Evolutionary conservation across 1,140 invertebrate species (phyloP).

Genomic region (Linepithema humile): DNA sequence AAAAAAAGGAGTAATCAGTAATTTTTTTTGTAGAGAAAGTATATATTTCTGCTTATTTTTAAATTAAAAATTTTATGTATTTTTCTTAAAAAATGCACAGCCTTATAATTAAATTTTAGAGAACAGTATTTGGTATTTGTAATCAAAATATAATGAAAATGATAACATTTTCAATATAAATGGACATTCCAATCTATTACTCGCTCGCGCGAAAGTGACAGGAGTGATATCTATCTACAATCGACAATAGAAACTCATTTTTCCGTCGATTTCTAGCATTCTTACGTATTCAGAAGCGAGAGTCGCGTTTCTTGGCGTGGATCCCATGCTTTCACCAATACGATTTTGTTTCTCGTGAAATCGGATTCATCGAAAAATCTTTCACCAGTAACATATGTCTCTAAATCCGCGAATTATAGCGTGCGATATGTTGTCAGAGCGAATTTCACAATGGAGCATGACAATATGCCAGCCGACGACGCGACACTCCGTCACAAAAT

Average conservation of each 20-base stretch:
- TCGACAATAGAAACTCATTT: constrained; percentile 9
- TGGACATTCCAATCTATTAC: background rate
- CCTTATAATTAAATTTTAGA: background rate
- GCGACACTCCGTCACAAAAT: constrained; percentile 2
- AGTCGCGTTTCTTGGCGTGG: background rate
- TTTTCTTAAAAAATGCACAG: background rate
- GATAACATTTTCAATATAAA: background rate
- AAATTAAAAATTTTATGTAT: background rate
- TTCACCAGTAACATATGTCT: background rate
- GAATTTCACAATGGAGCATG: background rate
- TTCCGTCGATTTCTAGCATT: background rate
- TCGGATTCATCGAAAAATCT: background rate
- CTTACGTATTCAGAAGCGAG: background rate
- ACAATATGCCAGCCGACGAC: background rate
- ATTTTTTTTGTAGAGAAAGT: background rate
- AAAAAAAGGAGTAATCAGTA: no score
- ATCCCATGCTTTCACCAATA: constrained; percentile 37
- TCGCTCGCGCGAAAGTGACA: background rate
- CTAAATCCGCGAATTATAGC: background rate
- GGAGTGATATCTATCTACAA: background rate
- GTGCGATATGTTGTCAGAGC: background rate
- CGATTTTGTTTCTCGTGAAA: constrained; percentile 14
- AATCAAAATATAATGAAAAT: background rate
- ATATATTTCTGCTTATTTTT: background rate
- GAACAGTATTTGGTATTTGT: background rate